phyloP scores from a whole-genome alignment of 2,888 invertebrate species.

The Sphecodes monilicornis region DNA sequence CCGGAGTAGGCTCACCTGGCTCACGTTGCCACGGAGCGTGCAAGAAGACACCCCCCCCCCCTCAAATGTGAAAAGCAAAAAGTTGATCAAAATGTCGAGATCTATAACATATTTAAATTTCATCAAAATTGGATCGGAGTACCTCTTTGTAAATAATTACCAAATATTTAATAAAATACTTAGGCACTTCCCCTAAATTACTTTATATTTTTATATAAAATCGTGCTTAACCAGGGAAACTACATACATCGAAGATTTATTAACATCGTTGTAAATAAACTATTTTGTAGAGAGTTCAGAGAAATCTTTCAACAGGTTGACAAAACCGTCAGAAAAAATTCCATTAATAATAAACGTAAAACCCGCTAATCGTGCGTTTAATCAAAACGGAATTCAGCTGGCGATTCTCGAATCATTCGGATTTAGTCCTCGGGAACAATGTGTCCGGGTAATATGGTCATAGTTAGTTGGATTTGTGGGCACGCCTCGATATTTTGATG shows the following conservation, averaged over 20 bases:
- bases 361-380: neutral
- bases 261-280: neutral
- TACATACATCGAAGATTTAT: neutral
- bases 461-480: neutral
- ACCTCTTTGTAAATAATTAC: too few relatives aligned
- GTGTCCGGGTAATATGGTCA: neutral
- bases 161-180: too few relatives aligned
- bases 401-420: neutral
- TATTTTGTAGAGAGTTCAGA: neutral
- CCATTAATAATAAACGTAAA: neutral
- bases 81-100: too few relatives aligned
- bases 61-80: too few relatives aligned
- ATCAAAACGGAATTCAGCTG: neutral
- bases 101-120: too few relatives aligned
- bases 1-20: too few relatives aligned
- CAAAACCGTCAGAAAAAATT: neutral
- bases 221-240: neutral
- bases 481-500: constrained; percentile 5
- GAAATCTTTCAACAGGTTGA: neutral
- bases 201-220: neutral
- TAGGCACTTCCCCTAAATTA: neutral
- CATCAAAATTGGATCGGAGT: too few relatives aligned
- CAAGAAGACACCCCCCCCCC: too few relatives aligned
- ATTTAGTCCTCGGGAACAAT: neutral
- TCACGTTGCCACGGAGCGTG: too few relatives aligned